These are phyloP conservation scores for Corythaixoides concolor DNA, from an alignment of 2,113 vertebrate genomes.

Conservation along the genomic window DNA sequence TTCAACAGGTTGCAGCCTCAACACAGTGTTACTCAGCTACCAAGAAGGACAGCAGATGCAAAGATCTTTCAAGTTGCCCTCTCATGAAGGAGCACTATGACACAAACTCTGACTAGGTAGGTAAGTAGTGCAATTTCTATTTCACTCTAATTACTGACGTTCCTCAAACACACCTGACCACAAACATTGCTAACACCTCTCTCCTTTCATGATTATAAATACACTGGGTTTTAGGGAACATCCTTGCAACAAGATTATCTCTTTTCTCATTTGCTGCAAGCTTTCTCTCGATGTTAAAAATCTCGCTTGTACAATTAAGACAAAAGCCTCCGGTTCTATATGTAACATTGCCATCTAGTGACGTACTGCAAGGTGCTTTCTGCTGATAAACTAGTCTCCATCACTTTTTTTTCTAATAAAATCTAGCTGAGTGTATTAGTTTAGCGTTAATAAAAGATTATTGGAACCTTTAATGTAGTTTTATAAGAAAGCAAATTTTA, in stretches of 20 bases:
- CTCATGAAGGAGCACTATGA: not conserved
- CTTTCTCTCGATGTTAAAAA: not conserved
- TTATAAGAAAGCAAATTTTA: not conserved
- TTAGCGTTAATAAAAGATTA: not conserved
- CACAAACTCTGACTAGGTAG: not conserved
- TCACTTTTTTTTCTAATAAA: not conserved
- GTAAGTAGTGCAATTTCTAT: not conserved
- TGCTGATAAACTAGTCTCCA: not conserved
- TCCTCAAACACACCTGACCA: not conserved
- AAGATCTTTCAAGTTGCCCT: not conserved
- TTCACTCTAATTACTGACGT: not conserved
- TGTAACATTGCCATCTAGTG: constrained; percentile 55
- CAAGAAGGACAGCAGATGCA: not conserved
- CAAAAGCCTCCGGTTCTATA: fast-evolving
- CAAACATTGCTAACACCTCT: not conserved
- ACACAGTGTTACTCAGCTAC: not conserved
- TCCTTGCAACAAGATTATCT: not conserved
- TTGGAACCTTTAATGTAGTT: not conserved
- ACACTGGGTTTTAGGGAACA: fast-evolving
- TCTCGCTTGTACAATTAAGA: not conserved
- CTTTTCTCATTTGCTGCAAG: fast-evolving
- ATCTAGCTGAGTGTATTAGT: not conserved
- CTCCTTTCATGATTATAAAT: not conserved
- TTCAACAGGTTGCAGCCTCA: not conserved
- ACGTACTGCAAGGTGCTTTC: not conserved